Base-by-base conservation (phyloP, 2,797 vertebrate genomes). In the Epinephelus malabaricus region DNA sequence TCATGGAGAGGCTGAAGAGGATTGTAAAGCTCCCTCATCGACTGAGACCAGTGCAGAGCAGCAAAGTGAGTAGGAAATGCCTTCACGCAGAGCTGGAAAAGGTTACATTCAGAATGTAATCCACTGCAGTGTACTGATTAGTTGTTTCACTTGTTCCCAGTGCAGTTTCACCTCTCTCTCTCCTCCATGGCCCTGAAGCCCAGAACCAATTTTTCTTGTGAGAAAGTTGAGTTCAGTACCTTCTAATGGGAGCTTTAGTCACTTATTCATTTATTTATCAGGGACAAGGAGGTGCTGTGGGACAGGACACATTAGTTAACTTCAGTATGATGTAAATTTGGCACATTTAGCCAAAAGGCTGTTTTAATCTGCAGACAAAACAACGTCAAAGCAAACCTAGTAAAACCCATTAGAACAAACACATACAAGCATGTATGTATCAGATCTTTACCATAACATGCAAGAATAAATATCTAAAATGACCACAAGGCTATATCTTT, bases 1-100 rank as follows among this genome's bases (percentile, higher is more conserved):
- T 98, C 73, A 97, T 99, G 96, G 97, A 97, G 89, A 89, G 97
- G 59, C 94, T 98, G 89, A 96, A 96, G 93, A 94, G 96, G 89
- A 96, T 98, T 0, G 97, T 97, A 49, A 96, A 97, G 61, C 92
- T 96, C 71, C 97, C 97, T 0, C 97, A 97, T 55, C 95, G 94
- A 43, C 93, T 98, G 88, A 94, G 94, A 43, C 97, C 97, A 0
- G 94, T 95, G 1, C 97, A 97, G 91, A 98, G 97, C 90, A 97
- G 97, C 95, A 97, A 98, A 95, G 97, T 97, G 86, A 91, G 94
- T 79, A 27, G 2, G 21, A 55, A 27, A 34, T 34, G 71, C 27
- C 8, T 45, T 55, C 27, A 50, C 27, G 27, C 50, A 55, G 67
- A 27, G 60, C 68, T 40, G 47, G 47, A 60, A 76, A 78, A 62